Evolutionary conservation across 2,797 vertebrate species (phyloP).

Genomic region (Aplochiton taeniatus): DNA sequence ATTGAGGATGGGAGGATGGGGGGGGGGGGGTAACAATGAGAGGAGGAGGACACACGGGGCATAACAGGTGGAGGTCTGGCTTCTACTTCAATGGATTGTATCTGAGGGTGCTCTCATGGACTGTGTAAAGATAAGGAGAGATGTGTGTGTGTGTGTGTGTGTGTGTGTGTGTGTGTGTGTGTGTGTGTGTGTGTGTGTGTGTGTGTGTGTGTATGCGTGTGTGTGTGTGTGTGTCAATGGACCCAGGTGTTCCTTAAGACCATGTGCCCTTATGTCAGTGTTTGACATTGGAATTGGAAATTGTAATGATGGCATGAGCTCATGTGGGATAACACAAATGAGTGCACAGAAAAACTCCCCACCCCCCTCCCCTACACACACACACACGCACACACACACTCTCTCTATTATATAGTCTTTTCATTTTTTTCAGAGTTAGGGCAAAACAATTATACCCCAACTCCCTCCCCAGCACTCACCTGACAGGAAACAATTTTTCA

Average conservation of each 20-base stretch:
- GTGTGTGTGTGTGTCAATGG: not conserved
- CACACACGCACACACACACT: slow-evolving; percentile 10
- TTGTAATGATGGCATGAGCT: too few relatives aligned
- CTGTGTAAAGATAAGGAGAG: not conserved
- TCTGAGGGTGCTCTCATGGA: slow-evolving; percentile 13
- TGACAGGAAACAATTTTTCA: slow-evolving; percentile 60
- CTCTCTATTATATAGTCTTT: slow-evolving; percentile 32
- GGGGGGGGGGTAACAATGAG: slow-evolving; percentile 12
- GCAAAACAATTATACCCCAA: slow-evolving; percentile 53
- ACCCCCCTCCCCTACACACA: not conserved
- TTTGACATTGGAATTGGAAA: too few relatives aligned
- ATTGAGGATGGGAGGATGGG: slow-evolving; percentile 16
- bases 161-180: slow-evolving; percentile 13
- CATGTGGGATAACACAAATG: too few relatives aligned
- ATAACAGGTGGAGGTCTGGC: slow-evolving; percentile 2
- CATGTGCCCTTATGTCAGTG: too few relatives aligned
- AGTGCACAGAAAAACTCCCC: too few relatives aligned
- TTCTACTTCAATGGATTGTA: slow-evolving; percentile 22
- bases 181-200: slow-evolving; percentile 8
- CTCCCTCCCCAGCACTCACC: slow-evolving; percentile 44
- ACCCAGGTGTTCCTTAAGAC: slow-evolving; percentile 34
- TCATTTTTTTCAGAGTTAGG: slow-evolving; percentile 13
- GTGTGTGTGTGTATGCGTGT: slow-evolving; percentile 14
- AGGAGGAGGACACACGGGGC: slow-evolving; percentile 1
- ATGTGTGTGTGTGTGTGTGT: slow-evolving; percentile 1